Conservation (phyloP, 2,113 vertebrate species). For the Syrmaticus mikado region DNA sequence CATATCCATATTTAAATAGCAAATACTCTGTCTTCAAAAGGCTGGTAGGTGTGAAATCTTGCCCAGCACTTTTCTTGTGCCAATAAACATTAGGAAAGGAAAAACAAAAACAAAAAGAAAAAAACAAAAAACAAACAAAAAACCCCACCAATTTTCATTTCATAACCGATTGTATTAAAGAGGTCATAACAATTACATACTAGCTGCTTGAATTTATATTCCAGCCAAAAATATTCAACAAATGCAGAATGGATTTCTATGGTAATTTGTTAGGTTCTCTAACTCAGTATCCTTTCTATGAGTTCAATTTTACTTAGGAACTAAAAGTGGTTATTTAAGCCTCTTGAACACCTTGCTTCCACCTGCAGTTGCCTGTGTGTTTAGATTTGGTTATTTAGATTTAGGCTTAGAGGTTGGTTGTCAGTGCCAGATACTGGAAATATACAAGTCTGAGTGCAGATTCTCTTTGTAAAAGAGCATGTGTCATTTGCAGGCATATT, state of each 20-base stretch:
- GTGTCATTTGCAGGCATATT: neutral
- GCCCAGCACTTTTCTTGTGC: neutral
- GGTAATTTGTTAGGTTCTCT: neutral
- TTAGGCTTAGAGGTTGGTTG: neutral
- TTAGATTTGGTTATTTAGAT: neutral
- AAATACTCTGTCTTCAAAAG: neutral
- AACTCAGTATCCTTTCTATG: neutral
- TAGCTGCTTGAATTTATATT: neutral
- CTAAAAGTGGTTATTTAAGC: neutral
- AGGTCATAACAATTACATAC: neutral
- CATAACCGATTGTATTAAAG: neutral
- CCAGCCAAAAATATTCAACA: neutral
- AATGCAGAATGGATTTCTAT: neutral
- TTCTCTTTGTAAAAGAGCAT: neutral
- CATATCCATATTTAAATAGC: neutral
- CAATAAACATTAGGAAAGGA: neutral
- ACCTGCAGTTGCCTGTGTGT: neutral
- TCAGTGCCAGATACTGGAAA: neutral
- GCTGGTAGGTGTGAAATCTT: neutral
- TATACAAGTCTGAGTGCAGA: neutral
- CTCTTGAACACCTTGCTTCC: neutral
- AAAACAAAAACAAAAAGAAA: no score
- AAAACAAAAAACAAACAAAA: no score
- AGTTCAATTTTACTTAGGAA: neutral
- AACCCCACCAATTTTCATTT: neutral